phyloP scores from a whole-genome alignment of 2,113 vertebrate species.

The Daubentonia madagascariensis region DNA sequence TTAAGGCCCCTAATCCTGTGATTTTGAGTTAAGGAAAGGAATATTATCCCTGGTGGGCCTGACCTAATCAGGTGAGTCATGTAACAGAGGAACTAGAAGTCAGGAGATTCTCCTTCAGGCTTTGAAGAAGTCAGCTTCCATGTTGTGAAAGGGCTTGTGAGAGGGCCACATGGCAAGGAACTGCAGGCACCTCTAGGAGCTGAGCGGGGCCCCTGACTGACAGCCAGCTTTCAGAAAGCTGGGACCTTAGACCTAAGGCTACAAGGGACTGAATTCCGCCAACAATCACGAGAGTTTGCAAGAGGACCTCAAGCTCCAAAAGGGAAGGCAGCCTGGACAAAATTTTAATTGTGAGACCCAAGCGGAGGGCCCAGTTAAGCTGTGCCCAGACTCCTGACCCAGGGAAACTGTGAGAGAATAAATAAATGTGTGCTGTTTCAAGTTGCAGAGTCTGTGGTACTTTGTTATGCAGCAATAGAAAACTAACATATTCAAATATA shows the following conservation, averaged over 20 bases:
- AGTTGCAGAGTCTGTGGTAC: not conserved
- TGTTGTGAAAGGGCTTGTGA: not conserved
- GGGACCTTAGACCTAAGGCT: not conserved
- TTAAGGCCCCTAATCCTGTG: not conserved
- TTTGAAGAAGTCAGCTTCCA: not conserved
- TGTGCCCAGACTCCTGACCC: not conserved
- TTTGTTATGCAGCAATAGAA: not conserved
- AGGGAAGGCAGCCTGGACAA: not conserved
- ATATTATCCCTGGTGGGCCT: not conserved
- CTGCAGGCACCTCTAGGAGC: not conserved
- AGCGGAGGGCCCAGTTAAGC: not conserved
- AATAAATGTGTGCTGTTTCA: not conserved
- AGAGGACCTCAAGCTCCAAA: not conserved
- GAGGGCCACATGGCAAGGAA: not conserved
- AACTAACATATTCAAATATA: not conserved
- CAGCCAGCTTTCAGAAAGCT: not conserved
- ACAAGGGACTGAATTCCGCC: not conserved
- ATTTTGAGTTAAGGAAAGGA: not conserved
- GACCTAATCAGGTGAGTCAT: not conserved
- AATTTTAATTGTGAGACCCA: not conserved
- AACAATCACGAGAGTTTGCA: not conserved
- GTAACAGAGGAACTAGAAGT: not conserved
- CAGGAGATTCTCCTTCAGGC: not conserved
- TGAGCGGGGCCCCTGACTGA: not conserved
- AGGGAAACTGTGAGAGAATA: not conserved